Evolutionary conservation across 2,797 vertebrate species (phyloP).

Genomic region (Ctenopoma multispine): DNA sequence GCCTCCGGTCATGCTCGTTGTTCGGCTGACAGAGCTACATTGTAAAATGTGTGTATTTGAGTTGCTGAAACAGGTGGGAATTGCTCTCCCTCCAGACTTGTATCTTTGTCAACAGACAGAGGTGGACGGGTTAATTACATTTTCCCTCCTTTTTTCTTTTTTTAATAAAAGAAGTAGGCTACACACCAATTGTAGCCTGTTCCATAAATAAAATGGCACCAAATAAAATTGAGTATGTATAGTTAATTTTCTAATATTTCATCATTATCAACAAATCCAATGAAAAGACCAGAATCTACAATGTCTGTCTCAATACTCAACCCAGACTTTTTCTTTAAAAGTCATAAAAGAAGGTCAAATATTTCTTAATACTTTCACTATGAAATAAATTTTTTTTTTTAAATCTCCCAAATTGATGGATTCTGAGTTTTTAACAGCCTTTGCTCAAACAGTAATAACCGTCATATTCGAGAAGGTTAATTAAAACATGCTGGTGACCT

Average conservation of each 20-base stretch:
- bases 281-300: background rate
- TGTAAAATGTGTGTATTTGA: conserved; percentile 69
- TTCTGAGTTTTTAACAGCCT: background rate
- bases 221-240: background rate
- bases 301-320: background rate
- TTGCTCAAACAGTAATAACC: background rate
- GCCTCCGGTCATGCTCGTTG: conserved; percentile 65
- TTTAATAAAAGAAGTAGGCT: conserved; percentile 17
- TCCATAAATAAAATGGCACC: background rate
- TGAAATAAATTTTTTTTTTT: too few species aligned
- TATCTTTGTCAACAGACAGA: conserved; percentile 53
- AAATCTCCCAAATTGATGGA: background rate
- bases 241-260: background rate
- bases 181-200: background rate
- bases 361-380: background rate
- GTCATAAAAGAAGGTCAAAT: background rate
- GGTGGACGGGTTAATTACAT: conserved; percentile 58
- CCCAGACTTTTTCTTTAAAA: background rate
- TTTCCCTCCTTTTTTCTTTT: conserved; percentile 29
- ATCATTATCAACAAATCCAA: background rate
- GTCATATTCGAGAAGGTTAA: background rate
- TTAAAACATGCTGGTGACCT: conserved; percentile 8
- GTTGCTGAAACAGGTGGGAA: conserved; percentile 59
- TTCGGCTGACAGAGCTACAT: conserved; percentile 64
- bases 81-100: conserved; percentile 49